Conservation (phyloP, 2,888 invertebrate genomes). For the Acrocyrtus sp. region DNA sequence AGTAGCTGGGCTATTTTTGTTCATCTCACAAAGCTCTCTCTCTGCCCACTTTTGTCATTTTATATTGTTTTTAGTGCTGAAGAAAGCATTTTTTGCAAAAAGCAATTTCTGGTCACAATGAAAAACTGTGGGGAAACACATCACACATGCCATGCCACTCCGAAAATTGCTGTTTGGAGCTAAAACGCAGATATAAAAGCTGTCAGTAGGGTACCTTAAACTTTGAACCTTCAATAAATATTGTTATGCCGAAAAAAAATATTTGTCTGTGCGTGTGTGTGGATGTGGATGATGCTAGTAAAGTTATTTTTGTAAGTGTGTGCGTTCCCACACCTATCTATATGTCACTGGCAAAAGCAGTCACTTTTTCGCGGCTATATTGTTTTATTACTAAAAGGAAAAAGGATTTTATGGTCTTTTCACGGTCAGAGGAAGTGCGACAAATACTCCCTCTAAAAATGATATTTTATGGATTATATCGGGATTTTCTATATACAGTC, state of each 20-base stretch:
- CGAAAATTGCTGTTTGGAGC: background rate
- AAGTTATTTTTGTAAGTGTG: no score
- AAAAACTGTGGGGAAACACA: no score
- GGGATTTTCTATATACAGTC: no score
- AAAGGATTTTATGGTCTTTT: conserved; percentile 14
- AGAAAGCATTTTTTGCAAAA: conserved; percentile 1
- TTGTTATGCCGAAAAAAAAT: background rate
- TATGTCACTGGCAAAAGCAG: conserved; percentile 16
- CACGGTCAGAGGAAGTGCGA: background rate
- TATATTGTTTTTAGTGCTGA: conserved; percentile 9
- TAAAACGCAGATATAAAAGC: conserved; percentile 1
- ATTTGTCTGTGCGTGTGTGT: conserved; percentile 2
- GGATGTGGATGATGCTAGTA: no score
- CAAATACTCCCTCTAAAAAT: conserved; percentile 1
- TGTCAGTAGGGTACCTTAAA: conserved; percentile 8
- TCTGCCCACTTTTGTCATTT: background rate
- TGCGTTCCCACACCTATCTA: no score
- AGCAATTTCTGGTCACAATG: background rate
- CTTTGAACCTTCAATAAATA: background rate
- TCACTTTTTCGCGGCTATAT: conserved; percentile 9
- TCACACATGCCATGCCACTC: no score
- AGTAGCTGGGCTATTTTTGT: background rate
- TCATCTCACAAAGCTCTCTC: background rate
- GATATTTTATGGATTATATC: no score
- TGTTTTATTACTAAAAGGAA: conserved; percentile 31